Evolutionary conservation across 2,888 invertebrate species (phyloP), one percentile per base, ranked within the genome.

Genomic region (Uloborus plumipes): DNA sequence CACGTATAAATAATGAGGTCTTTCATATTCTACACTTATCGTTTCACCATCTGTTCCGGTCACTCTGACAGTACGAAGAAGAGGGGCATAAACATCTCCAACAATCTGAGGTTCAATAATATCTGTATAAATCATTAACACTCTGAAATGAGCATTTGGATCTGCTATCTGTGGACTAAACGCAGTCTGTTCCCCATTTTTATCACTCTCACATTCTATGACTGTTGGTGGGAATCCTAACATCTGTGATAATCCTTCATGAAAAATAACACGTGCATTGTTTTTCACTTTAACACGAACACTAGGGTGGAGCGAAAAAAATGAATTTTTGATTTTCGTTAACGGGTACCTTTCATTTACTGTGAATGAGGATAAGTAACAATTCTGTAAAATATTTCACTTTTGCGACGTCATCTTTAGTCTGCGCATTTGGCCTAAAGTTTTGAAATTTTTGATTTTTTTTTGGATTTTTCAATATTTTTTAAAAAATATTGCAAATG

Each of bases 21-120:
- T n/a, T 61, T 73, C 53, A n/a, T 50, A 73, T n/a, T 18, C 18
- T 18, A 31, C 64, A 59, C 39, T 51, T n/a, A 71, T 18, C 15
- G 50, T 15, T 62, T 69, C 64, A 0, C 78, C 78, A 31, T 66
- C 76, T 1, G n/a, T 47, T 9, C 73, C 67, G 49, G 31, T 64
- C 15, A 87, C 66, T 39, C 85, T 85, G 1, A 87, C 86, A 14
- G 87, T 86, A 16, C 87, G 80, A n/a, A 87, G 26, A 15, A 88
- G 81, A 2, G 86, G 84, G 13, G 87, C 84, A 50, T 86, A 58
- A n/a, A 79, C 76, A 73, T 87, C 87, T n/a, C 88, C 87, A 13
- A 65, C 55, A 39, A 73, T 64, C 39, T 72, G 72, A n/a, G 86
- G 86, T 75, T 86, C 86, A 1, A 86, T 85, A 16, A 88, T 77